A percentile compares a stretch with the other conserved stretches of the same genome.
phyloP scores from a whole-genome alignment of 2,113 vertebrate species.

The Odocoileus hemionus region DNA sequence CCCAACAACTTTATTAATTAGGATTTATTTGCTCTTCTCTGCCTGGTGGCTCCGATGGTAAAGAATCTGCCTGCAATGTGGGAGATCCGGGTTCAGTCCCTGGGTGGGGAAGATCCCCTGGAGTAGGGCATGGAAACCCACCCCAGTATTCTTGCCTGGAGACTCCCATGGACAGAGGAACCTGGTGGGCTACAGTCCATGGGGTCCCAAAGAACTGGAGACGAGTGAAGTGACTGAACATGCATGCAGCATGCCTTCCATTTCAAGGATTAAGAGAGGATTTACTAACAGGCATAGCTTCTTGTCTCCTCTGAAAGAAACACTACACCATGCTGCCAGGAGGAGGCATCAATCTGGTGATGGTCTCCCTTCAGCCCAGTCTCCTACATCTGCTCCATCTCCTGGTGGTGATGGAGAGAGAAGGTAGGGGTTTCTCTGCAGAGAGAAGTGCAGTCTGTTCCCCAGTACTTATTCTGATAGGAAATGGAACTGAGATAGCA shows the following conservation, averaged over 20 bases:
- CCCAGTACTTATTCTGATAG: not conserved
- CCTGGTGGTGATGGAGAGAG: not conserved
- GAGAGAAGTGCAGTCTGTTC: not conserved
- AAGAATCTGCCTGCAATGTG: not conserved
- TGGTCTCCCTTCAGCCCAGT: not conserved
- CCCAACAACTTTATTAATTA: not conserved
- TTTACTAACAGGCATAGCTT: not conserved
- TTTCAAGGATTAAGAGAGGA: not conserved
- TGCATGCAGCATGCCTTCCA: not conserved
- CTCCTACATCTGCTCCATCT: not conserved
- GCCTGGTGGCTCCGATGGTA: not conserved
- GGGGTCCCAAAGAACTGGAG: not conserved
- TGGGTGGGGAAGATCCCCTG: not conserved
- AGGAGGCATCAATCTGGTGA: not conserved
- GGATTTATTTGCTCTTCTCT: not conserved
- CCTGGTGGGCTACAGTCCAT: not conserved
- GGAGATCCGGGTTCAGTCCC: not conserved
- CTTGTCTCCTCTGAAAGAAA: not conserved
- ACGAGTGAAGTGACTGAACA: not conserved
- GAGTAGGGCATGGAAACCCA: not conserved
- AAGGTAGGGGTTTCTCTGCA: not conserved
- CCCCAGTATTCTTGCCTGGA: not conserved
- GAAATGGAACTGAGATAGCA: not conserved
- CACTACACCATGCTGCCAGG: fast-evolving
- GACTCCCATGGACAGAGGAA: not conserved